Evolutionary conservation across 2,888 invertebrate species (phyloP), one percentile per base, ranked within the genome.

Genomic region (Apamea monoglypha): DNA sequence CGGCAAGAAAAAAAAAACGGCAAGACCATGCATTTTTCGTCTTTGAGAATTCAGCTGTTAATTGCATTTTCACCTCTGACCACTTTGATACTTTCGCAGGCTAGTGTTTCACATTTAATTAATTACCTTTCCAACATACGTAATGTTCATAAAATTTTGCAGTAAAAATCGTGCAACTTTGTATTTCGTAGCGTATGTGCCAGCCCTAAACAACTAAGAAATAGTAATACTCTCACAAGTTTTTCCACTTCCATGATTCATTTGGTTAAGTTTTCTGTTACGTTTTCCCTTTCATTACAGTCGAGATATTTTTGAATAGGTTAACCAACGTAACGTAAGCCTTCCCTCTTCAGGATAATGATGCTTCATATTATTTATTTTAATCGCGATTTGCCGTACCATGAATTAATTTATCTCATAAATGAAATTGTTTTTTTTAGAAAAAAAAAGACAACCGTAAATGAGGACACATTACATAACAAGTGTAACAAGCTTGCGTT

Each of bases 281-380:
- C 32, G 7, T 80, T 74, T 84, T 50, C 18, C 18, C 36, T 70
- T 71, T 59, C 36, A 59, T 64, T 82, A 50, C 56, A 36, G 70
- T 64, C 59, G 47, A 79, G 7, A 61, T 86, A 53, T 66, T 75
- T 80, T 68, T 64, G 90, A 92, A 91, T 90, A 40, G 53, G 53
- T 29, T 71, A 29, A 21, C 40, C 40, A 29, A 50, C 59, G 50
- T 40, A 70, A 44, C 40, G 40, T 21, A 25, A 21, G 18, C 8
- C 53, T 36, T 25, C 25, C 47, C 32, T 66, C n/a, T 10, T 6
- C 7, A 29, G 44, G 36, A 71, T 70, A 70, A 70, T 44, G 40
- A 44, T 36, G 21, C 36, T 84, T 78, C 70, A 78, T 44, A 44
- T 47, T 29, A 63, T 73, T 68, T 72, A 78, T 69, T 85, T 80